Evolutionary conservation across 2,888 invertebrate genomes (phyloP).

Genomic region (Caenorhabditis doughertyi): DNA sequence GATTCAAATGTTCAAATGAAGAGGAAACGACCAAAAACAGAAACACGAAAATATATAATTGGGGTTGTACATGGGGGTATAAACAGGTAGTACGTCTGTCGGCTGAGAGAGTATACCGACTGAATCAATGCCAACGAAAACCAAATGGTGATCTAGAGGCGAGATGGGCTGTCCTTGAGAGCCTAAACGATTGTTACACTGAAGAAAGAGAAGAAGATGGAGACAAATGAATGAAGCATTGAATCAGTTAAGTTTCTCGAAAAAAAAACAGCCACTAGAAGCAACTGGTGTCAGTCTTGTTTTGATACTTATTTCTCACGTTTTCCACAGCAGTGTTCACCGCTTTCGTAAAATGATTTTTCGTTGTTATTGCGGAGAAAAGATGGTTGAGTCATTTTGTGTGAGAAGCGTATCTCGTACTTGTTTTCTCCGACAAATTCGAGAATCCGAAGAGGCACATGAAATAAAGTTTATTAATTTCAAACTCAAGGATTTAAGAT

Average conservation of each 20-base stretch:
- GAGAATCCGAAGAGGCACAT: too few relatives aligned
- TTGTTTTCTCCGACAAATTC: too few relatives aligned
- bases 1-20: conserved; percentile 20
- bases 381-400: background rate
- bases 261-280: conserved; percentile 28
- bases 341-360: background rate
- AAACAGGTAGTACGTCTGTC: conserved; percentile 45
- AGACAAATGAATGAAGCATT: conserved; percentile 33
- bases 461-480: too few relatives aligned
- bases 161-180: conserved; percentile 54
- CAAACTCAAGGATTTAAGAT: too few relatives aligned
- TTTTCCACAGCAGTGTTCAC: conserved; percentile 15
- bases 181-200: conserved; percentile 40
- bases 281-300: conserved; percentile 35
- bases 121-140: conserved; percentile 2
- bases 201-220: conserved; percentile 30
- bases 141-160: conserved; percentile 22
- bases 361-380: background rate
- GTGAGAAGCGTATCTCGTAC: background rate
- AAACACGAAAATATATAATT: conserved; percentile 15
- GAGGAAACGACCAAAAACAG: conserved; percentile 5
- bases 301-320: conserved; percentile 31
- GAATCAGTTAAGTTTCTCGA: conserved; percentile 30
- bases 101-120: background rate
- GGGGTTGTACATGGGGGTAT: conserved; percentile 3